These are phyloP conservation scores for Pseudomyrmex sp. DNA, from an alignment of 1,140 invertebrate species.

Conservation along the genomic window DNA sequence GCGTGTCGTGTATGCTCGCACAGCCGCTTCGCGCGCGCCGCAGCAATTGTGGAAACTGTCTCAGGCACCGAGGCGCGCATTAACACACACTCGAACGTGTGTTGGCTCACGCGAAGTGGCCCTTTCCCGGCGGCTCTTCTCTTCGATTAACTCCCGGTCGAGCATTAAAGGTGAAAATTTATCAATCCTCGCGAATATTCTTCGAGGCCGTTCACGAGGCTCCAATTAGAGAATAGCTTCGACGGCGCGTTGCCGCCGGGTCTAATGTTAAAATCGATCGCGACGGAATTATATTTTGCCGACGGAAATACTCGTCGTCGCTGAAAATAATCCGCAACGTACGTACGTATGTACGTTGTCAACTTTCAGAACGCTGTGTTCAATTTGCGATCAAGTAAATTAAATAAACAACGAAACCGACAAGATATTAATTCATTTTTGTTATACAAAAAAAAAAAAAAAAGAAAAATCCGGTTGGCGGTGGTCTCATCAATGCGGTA, in stretches of 20 bases:
- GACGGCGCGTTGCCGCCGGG: background rate
- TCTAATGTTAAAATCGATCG: constrained; percentile 17
- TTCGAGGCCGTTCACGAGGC: background rate
- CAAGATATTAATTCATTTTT: constrained; percentile 7
- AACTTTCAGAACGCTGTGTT: background rate
- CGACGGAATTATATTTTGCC: background rate
- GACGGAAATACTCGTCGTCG: background rate
- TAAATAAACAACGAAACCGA: background rate
- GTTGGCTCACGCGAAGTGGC: constrained; percentile 21
- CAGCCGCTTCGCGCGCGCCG: background rate
- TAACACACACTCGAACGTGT: constrained; percentile 33
- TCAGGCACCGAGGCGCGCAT: constrained; percentile 2
- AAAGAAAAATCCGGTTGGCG: too few relatives aligned
- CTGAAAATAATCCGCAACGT: background rate
- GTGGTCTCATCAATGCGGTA: too few relatives aligned
- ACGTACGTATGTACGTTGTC: background rate
- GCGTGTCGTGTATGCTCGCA: background rate
- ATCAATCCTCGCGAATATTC: constrained; percentile 31
- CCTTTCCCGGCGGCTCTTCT: background rate
- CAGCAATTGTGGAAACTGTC: constrained; percentile 53
- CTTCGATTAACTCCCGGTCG: constrained; percentile 32
- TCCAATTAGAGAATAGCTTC: constrained; percentile 21
- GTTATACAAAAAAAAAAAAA: background rate
- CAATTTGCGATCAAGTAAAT: background rate
- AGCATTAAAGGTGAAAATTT: constrained; percentile 26